These are phyloP conservation scores for Schlechtendalia chinensis DNA, from an alignment of 1,140 invertebrate species.

Conservation along the genomic window DNA sequence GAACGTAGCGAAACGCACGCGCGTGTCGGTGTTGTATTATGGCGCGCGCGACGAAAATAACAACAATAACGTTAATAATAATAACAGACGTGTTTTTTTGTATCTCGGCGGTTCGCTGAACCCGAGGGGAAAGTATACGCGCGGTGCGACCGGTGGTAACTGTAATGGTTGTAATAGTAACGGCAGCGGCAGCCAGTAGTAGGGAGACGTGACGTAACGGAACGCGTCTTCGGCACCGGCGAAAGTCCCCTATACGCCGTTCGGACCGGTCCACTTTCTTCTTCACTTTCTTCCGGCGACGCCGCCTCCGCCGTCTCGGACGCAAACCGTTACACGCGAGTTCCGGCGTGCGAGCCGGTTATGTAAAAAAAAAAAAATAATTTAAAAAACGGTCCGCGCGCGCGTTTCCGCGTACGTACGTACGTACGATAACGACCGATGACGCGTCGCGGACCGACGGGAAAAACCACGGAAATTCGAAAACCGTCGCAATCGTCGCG, in stretches of 20 bases:
- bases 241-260: constrained; percentile 26
- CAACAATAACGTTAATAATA: not conserved
- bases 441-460: no score
- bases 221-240: constrained; percentile 13
- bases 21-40: not conserved
- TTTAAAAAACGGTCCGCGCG: not conserved
- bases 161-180: no score
- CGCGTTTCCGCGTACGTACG: not conserved
- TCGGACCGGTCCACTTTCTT: constrained; percentile 47
- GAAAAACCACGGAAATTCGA: not conserved
- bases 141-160: not conserved
- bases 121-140: constrained; percentile 17
- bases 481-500: no score
- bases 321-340: not conserved
- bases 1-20: no score
- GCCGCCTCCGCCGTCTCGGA: constrained; percentile 2
- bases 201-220: constrained; percentile 43
- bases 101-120: constrained; percentile 4
- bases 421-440: no score
- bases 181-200: no score
- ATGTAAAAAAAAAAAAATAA: constrained; percentile 7
- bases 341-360: not conserved
- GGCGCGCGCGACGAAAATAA: not conserved
- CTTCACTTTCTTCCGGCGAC: constrained; percentile 47
- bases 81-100: constrained; percentile 11